Conservation (phyloP, 2,113 vertebrate genomes). For the Perca flavescens region DNA sequence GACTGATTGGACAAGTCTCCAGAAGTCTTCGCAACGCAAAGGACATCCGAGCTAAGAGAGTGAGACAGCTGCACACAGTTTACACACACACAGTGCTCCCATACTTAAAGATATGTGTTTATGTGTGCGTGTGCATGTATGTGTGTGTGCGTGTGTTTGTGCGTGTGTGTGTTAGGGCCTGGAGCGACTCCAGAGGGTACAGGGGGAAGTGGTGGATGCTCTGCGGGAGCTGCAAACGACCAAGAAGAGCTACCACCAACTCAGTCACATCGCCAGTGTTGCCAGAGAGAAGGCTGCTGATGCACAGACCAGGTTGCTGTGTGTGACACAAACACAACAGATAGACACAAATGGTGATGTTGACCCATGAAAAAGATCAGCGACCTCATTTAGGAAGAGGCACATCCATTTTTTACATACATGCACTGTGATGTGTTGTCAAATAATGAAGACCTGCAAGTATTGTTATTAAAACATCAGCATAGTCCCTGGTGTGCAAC, state of each 20-base stretch:
- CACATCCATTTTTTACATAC: neutral
- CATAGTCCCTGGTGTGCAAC: neutral
- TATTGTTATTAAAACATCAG: neutral
- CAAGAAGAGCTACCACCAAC: conserved; percentile 89
- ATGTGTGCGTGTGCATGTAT: neutral
- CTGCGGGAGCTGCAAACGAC: conserved; percentile 89
- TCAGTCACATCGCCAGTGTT: conserved; percentile 84
- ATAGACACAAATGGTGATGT: too few species aligned
- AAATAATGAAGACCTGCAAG: neutral
- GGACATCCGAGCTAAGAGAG: conserved; percentile 89
- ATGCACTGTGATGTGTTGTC: neutral
- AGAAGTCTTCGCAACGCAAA: conserved; percentile 85
- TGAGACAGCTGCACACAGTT: conserved; percentile 49
- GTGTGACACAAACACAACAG: neutral
- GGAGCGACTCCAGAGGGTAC: conserved; percentile 87
- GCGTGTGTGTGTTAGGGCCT: conserved; percentile 80
- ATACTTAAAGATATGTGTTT: neutral
- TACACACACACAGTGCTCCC: neutral
- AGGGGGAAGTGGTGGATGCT: conserved; percentile 88
- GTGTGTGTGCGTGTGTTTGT: neutral
- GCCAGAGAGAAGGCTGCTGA: conserved; percentile 90
- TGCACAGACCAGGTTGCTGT: conserved; percentile 86
- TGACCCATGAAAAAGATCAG: neutral
- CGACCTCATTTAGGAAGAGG: neutral
- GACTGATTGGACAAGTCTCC: conserved; percentile 76